phyloP scores from a whole-genome alignment of 2,797 vertebrate genomes.

The Benthosema pterotum region DNA sequence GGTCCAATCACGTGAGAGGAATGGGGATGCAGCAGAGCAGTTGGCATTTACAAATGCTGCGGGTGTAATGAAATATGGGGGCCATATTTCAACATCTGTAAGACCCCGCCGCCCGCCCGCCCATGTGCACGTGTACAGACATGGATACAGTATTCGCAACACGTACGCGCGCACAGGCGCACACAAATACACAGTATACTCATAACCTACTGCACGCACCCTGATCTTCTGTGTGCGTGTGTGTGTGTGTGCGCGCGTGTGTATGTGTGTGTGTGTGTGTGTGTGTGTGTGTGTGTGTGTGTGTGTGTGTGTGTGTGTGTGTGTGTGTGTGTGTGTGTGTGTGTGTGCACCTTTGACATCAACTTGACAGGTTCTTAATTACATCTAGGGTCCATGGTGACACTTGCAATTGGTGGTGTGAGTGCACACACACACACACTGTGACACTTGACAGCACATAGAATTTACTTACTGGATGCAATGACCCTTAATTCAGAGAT shows the following conservation, averaged over 20 bases:
- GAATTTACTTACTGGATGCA: conserved; percentile 19
- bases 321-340: conserved; percentile 41
- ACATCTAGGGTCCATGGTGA: conserved; percentile 58
- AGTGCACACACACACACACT: conserved; percentile 5
- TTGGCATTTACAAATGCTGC: conserved; percentile 76
- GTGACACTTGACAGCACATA: conserved; percentile 4
- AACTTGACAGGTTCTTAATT: conserved; percentile 76
- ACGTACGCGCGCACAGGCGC: background rate
- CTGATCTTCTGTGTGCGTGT: too few relatives aligned
- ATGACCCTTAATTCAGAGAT: background rate
- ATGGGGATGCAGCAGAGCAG: conserved; percentile 40
- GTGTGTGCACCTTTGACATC: conserved; percentile 63
- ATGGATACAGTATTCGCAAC: background rate
- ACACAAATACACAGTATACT: too few relatives aligned
- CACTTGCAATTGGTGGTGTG: conserved; percentile 25
- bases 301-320: background rate
- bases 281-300: conserved; percentile 34
- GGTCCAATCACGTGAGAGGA: conserved; percentile 57
- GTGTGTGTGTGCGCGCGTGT: conserved; percentile 34
- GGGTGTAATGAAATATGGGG: conserved; percentile 65
- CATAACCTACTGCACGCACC: too few relatives aligned
- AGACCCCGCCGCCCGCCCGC: conserved; percentile 15
- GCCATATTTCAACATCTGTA: conserved; percentile 70
- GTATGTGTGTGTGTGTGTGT: conserved; percentile 34
- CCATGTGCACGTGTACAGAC: background rate